Evolutionary conservation across 2,888 invertebrate genomes (phyloP).

Genomic region (Neuroscelio doddi): DNA sequence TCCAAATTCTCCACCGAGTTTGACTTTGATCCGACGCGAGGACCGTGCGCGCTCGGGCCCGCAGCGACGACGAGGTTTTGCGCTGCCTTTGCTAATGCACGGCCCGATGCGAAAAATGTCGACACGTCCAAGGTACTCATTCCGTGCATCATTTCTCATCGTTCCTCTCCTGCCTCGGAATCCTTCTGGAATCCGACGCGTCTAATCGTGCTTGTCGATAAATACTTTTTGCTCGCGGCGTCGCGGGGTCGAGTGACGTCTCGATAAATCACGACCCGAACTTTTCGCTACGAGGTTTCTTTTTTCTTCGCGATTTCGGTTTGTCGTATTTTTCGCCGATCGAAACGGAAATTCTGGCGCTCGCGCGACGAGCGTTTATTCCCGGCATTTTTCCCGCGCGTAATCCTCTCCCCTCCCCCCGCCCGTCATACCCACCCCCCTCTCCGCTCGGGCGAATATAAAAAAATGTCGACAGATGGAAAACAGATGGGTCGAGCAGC

Average conservation of each 20-base stretch:
- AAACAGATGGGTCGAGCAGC: slow-evolving; percentile 45
- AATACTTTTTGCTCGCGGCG: slow-evolving; percentile 41
- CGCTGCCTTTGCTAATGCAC: slow-evolving; percentile 43
- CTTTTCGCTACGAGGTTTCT: slow-evolving; percentile 6
- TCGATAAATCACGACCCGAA: slow-evolving; percentile 35
- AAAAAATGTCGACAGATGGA: slow-evolving; percentile 47
- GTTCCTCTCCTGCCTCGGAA: slow-evolving; percentile 42
- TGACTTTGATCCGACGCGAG: slow-evolving; percentile 45
- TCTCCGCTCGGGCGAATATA: slow-evolving; percentile 17
- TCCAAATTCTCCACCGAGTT: slow-evolving; percentile 36
- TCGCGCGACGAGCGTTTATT: slow-evolving; percentile 14
- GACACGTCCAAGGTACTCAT: slow-evolving; percentile 46
- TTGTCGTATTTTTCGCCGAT: neutral
- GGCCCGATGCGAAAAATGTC: slow-evolving; percentile 43
- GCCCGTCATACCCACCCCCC: too few species aligned
- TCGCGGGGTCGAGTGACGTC: slow-evolving; percentile 40
- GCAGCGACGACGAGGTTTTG: slow-evolving; percentile 47
- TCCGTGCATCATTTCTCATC: slow-evolving; percentile 49
- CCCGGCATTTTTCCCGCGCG: slow-evolving; percentile 11
- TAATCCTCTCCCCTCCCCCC: slow-evolving; percentile 5
- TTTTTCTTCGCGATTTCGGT: neutral
- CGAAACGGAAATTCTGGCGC: neutral
- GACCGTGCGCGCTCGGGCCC: slow-evolving; percentile 33
- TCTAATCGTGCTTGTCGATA: slow-evolving; percentile 49
- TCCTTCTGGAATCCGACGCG: slow-evolving; percentile 45